Evolutionary conservation across 2,797 vertebrate species (phyloP), one percentile per base, ranked within the genome.

Genomic region (Gambelia wislizenii): DNA sequence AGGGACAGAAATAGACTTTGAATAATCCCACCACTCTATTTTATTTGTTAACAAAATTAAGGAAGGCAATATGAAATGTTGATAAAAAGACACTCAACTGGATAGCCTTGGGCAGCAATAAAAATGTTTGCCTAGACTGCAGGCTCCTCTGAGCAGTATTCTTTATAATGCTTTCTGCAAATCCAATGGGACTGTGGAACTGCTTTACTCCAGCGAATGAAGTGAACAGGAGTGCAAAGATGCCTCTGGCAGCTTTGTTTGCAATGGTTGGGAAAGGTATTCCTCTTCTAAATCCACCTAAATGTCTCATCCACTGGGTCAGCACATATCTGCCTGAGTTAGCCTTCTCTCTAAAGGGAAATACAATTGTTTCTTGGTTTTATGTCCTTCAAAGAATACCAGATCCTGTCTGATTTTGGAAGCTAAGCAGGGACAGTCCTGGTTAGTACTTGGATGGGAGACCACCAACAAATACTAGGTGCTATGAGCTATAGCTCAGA

Each of bases 1-100:
- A 69, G 81, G 42, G 30, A 27, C 74, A 56, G 76, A n/a, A 74
- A 33, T 27, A 83, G 33, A 1, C 80, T 59, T 44, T 74, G 18
- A 74, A 74, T 42, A 74, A 74, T 39, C 70, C n/a, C 70, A 74
- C 18, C 18, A 47, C 47, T 78, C 1, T 85, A 30, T 12, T 93
- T 86, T 78, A 93, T 92, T 94, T 94, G 89, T 91, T 93, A 94
- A 89, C 83, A 90, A 89, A 91, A 94, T 93, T 93, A 95, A 82
- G n/a, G 79, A 47, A 47, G 13, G 75, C 64, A 86, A 56, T 64
- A 67, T 78, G 91, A 91, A 44, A 33, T 0, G 69, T 75, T 2
- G 61, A 89, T 86, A 86, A 91, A 0, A 52, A 44, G 16, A 56
- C 72, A 16, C 72, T 94, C 88, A 74, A 90, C 72, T 47, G 83